phyloP scores from a whole-genome alignment of 2,113 vertebrate species.

The Python bivittatus region DNA sequence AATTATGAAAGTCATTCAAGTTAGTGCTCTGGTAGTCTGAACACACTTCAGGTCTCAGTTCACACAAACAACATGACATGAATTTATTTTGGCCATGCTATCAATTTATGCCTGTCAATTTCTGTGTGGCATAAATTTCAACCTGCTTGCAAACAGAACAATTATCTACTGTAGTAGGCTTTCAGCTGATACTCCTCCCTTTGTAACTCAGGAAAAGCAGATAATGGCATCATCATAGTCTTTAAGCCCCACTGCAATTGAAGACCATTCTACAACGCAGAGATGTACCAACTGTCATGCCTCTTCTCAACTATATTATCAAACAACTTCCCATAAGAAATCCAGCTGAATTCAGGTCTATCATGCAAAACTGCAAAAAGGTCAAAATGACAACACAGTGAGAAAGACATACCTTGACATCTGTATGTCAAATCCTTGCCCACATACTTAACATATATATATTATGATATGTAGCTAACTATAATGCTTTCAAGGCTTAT shows the following conservation, averaged over 20 bases:
- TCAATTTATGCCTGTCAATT: background rate
- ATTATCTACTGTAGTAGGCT: background rate
- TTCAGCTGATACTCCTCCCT: background rate
- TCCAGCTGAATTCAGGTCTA: background rate
- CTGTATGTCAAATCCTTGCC: background rate
- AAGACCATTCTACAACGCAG: background rate
- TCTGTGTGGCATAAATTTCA: background rate
- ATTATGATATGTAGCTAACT: background rate
- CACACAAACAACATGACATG: background rate
- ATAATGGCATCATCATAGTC: background rate
- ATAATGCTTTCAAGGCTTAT: slow-evolving; percentile 33
- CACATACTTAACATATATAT: background rate
- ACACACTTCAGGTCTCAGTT: background rate
- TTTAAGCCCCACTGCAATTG: background rate
- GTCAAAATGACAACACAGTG: background rate
- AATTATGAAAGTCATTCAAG: background rate
- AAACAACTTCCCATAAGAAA: background rate
- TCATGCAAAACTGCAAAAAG: background rate
- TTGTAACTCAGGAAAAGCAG: background rate
- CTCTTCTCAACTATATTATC: background rate
- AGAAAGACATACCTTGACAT: background rate
- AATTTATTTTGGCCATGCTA: background rate
- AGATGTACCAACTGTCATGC: background rate
- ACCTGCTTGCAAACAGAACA: background rate
- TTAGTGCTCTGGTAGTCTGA: background rate